A percentile compares a stretch with the other conserved stretches of the same genome.
These are phyloP conservation scores for Eumacrocentrus americanus DNA, from an alignment of 2,888 invertebrate genomes.

Conservation along the genomic window DNA sequence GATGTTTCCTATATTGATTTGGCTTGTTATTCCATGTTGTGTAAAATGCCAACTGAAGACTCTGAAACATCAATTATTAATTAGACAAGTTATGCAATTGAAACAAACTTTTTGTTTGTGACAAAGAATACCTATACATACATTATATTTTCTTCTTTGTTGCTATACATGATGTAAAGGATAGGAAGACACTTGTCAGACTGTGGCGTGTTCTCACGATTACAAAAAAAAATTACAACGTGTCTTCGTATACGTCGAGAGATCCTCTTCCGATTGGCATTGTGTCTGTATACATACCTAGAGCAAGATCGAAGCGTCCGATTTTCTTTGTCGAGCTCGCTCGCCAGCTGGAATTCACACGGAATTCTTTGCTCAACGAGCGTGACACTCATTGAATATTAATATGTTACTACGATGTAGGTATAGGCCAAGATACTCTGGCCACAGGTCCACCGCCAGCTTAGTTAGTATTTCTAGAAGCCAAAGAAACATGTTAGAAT, in stretches of 20 bases:
- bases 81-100: not conserved
- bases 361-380: slow-evolving; percentile 31
- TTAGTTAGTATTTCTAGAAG: too few relatives aligned
- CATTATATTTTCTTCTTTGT: too few relatives aligned
- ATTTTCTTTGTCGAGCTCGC: slow-evolving; percentile 17
- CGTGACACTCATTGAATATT: slow-evolving; percentile 30
- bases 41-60: not conserved
- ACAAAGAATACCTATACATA: not conserved
- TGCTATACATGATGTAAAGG: not conserved
- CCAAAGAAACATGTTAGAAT: too few relatives aligned
- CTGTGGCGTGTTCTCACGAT: slow-evolving; percentile 1
- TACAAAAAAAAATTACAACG: slow-evolving; percentile 1
- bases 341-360: slow-evolving; percentile 29
- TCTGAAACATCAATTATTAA: not conserved
- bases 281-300: not conserved
- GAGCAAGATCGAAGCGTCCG: slow-evolving; percentile 11
- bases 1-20: slow-evolving; percentile 1
- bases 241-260: not conserved
- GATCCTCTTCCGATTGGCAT: slow-evolving; percentile 1
- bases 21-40: not conserved
- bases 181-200: not conserved
- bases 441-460: too few relatives aligned
- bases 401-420: slow-evolving; percentile 21
- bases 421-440: too few relatives aligned
- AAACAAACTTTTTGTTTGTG: not conserved